Evolutionary conservation across 2,888 invertebrate species (phyloP), one percentile per base, ranked within the genome.

Genomic region (Helicoverpa assulta): DNA sequence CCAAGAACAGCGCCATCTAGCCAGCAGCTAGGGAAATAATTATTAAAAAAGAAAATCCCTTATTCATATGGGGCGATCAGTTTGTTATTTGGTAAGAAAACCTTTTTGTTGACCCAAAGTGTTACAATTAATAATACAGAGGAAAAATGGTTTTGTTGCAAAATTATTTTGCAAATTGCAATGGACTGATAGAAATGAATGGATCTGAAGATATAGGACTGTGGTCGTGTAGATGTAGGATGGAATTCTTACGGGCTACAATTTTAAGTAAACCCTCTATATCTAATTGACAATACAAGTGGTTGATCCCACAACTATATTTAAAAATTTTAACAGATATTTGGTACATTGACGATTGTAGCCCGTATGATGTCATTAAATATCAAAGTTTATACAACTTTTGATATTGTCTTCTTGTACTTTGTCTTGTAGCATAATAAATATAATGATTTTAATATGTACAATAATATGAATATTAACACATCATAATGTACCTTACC

Each of bases 111-210:
- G 18, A 21, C 50, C 16, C 67, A 37, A 10, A 40, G 53, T 69
- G 53, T 58, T 6, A 10, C 10, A 8, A 2, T 33, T 29, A 5
- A 53, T 29, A 10, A 53, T 69, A 18, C 29, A 7, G 53, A 75
- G 53, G 0, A 14, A 26, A 52, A 40, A 47, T 29, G 54, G 60
- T 57, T 61, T 63, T 60, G 52, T 66, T 65, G 54, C 59, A 54
- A 19, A 33, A 51, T 19, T 77, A 60, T 55, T 40, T 67, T 29
- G 56, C 63, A 70, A 50, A 72, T 67, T 78, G 63, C 66, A 70
- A 81, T 68, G 81, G 84, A 88, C 88, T 88, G 88, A 87, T 86
- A 83, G 82, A 70, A 83, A 81, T 81, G 78, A 80, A 84, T 77
- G 73, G 86, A 87, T 87, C 86, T 86, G 88, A 85, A 55, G 70